A percentile compares a stretch with the other conserved stretches of the same genome.
phyloP scores from a whole-genome alignment of 2,888 invertebrate species.

The Nemotelus nigrinus region DNA sequence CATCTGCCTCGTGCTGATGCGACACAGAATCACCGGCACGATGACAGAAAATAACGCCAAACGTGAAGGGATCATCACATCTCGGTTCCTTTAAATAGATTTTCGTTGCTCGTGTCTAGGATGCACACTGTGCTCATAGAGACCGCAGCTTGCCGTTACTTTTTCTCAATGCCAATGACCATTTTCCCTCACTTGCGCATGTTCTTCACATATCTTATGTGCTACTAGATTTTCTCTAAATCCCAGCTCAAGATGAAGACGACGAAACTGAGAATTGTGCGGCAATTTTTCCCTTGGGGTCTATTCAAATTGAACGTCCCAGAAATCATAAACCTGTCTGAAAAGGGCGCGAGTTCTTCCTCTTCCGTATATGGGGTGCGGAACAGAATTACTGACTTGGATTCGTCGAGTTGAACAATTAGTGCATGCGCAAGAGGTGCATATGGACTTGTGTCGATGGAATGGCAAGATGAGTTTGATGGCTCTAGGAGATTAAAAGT shows the following conservation, averaged over 20 bases:
- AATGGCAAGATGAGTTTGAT: no score
- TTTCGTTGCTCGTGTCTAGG: background rate
- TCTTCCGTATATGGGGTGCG: conserved; percentile 2
- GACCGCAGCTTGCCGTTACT: background rate
- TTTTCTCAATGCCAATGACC: background rate
- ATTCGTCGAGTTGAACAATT: background rate
- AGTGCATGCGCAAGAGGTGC: background rate
- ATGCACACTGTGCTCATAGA: background rate
- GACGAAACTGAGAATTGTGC: background rate
- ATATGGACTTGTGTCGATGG: background rate
- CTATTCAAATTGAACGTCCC: conserved; percentile 1
- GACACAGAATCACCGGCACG: background rate
- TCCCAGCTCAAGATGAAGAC: background rate
- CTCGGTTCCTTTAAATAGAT: conserved; percentile 47
- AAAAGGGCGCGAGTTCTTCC: conserved; percentile 6
- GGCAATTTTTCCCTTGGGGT: conserved; percentile 16
- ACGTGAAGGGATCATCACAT: conserved; percentile 47
- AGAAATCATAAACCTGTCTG: conserved; percentile 17
- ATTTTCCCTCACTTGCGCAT: background rate
- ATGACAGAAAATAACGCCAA: conserved; percentile 38
- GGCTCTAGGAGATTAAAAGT: no score
- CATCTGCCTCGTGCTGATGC: conserved; percentile 45
- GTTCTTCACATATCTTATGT: background rate
- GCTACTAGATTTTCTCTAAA: background rate
- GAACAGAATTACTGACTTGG: background rate